Evolutionary conservation across 2,113 vertebrate species (phyloP).

Genomic region (Setophaga kirtlandii): DNA sequence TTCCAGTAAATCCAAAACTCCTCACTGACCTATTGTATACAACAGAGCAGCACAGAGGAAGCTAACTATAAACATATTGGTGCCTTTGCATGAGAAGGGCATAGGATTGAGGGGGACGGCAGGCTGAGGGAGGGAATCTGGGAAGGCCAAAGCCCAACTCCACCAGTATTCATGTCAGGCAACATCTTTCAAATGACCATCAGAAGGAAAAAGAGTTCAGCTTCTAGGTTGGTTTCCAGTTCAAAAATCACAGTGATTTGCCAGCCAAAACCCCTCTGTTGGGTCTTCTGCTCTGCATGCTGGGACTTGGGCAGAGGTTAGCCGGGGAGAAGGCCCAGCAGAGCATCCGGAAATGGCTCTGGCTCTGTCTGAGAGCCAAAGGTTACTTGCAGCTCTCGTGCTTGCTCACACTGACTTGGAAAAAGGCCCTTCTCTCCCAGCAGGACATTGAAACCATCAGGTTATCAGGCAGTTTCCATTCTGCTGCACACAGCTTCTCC

Average conservation of each 20-base stretch:
- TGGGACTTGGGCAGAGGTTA: background rate
- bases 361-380: background rate
- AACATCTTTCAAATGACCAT: background rate
- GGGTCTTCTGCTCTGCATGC: background rate
- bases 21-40: background rate
- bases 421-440: background rate
- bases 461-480: background rate
- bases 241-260: background rate
- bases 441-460: background rate
- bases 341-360: rapidly evolving
- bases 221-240: background rate
- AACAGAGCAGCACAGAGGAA: background rate
- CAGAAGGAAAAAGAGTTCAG: background rate
- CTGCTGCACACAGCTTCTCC: background rate
- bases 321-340: rapidly evolving
- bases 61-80: background rate
- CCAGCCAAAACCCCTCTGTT: background rate
- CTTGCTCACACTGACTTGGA: background rate
- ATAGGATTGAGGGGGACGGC: background rate
- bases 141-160: background rate
- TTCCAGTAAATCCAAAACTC: slow-evolving; percentile 36
- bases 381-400: background rate
- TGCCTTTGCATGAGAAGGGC: background rate
- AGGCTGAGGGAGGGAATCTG: background rate
- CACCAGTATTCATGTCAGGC: background rate